Evolutionary conservation across 2,113 vertebrate species (phyloP).

Genomic region (Cyphomyrus plagiostoma): DNA sequence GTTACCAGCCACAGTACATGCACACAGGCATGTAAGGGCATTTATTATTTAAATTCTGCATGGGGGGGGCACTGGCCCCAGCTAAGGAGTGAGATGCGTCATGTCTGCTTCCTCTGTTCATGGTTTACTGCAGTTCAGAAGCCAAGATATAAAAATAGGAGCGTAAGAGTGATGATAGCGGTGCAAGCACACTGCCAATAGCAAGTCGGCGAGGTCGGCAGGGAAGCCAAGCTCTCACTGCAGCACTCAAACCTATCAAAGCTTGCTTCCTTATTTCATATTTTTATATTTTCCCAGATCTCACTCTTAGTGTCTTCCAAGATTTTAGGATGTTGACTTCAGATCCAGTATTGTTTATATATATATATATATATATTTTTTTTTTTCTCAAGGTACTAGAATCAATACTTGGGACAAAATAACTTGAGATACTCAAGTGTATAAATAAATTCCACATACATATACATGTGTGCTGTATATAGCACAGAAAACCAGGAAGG

Average conservation of each 20-base stretch:
- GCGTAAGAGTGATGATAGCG: too few relatives aligned
- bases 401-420: background rate
- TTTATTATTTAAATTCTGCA: background rate
- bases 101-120: background rate
- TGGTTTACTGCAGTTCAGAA: background rate
- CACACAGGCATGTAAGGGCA: background rate
- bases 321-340: background rate
- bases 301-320: background rate
- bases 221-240: background rate
- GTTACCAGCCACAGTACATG: background rate
- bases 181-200: background rate
- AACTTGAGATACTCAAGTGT: background rate
- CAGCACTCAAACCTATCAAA: background rate
- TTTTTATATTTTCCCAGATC: background rate
- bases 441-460: background rate
- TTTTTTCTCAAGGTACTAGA: background rate
- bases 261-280: background rate
- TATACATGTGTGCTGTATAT: background rate
- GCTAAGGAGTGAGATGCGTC: background rate
- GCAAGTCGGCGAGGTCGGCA: background rate
- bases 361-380: background rate
- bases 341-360: too few relatives aligned
- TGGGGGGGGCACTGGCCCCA: background rate
- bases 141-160: background rate
- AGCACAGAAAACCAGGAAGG: background rate